phyloP scores from a whole-genome alignment of 2,888 invertebrate species.

The Steinernema carpocapsae region DNA sequence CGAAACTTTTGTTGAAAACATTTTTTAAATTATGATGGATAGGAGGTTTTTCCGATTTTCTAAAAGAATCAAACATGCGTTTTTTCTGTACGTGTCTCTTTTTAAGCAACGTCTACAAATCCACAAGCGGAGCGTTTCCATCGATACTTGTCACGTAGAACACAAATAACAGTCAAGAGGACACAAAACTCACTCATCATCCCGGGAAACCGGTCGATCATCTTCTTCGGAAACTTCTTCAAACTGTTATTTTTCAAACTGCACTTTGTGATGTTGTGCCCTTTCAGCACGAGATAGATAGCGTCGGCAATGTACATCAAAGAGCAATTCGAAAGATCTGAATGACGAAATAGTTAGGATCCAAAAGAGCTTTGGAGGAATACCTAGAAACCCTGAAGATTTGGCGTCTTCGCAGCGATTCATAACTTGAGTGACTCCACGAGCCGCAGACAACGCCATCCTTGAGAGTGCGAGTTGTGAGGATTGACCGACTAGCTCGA shows the following conservation, averaged over 20 bases:
- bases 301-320: constrained; percentile 66
- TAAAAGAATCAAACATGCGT: no score
- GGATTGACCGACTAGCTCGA: neutral
- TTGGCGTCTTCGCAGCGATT: constrained; percentile 63
- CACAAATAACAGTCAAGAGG: no score
- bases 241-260: constrained; percentile 54
- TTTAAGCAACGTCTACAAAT: no score
- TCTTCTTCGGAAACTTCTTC: constrained; percentile 64
- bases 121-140: no score
- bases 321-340: constrained; percentile 61
- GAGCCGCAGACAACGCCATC: constrained; percentile 51
- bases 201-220: constrained; percentile 57
- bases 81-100: no score
- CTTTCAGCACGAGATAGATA: constrained; percentile 61
- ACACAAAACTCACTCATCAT: constrained; percentile 47
- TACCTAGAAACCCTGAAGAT: constrained; percentile 59
- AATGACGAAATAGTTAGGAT: constrained; percentile 23
- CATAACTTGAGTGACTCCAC: constrained; percentile 64
- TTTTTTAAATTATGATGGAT: no score
- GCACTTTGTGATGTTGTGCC: constrained; percentile 44
- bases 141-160: no score
- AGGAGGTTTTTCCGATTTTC: no score
- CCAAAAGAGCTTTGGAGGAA: neutral
- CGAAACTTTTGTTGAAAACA: no score
- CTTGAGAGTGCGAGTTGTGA: neutral